phyloP scores from a whole-genome alignment of 2,113 vertebrate genomes.

The Isichthys henryi region DNA sequence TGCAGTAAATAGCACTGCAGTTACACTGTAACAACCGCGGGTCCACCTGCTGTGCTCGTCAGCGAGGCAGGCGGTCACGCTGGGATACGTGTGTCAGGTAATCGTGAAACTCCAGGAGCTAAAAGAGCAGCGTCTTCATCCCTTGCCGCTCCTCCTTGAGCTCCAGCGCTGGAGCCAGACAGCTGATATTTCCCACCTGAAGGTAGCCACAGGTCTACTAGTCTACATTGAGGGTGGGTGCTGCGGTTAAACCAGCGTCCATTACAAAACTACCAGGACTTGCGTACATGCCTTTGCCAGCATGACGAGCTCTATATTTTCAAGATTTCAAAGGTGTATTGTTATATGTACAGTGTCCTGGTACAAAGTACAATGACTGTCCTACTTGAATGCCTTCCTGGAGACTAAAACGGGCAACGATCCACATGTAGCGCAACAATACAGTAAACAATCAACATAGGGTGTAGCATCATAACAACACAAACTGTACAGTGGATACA shows the following conservation, averaged over 20 bases:
- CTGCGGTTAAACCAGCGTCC: neutral
- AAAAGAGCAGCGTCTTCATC: neutral
- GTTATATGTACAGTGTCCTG: neutral
- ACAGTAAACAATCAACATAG: neutral
- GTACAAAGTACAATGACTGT: neutral
- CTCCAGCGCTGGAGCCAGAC: neutral
- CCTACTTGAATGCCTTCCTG: neutral
- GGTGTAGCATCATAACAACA: neutral
- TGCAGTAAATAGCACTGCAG: neutral
- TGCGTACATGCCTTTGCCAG: neutral
- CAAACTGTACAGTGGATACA: neutral
- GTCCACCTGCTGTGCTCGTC: neutral
- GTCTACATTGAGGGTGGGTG: neutral
- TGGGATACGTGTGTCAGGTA: neutral
- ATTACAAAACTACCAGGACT: neutral
- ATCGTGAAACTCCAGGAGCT: neutral
- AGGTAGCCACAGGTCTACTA: neutral
- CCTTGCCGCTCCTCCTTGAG: neutral
- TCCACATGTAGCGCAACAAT: neutral
- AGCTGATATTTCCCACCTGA: neutral
- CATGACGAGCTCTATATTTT: neutral
- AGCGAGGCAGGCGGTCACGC: neutral
- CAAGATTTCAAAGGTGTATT: neutral
- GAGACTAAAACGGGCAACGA: neutral
- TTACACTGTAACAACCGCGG: neutral